Evolutionary conservation across 2,888 invertebrate genomes (phyloP).

Genomic region (Cetonia aurata): DNA sequence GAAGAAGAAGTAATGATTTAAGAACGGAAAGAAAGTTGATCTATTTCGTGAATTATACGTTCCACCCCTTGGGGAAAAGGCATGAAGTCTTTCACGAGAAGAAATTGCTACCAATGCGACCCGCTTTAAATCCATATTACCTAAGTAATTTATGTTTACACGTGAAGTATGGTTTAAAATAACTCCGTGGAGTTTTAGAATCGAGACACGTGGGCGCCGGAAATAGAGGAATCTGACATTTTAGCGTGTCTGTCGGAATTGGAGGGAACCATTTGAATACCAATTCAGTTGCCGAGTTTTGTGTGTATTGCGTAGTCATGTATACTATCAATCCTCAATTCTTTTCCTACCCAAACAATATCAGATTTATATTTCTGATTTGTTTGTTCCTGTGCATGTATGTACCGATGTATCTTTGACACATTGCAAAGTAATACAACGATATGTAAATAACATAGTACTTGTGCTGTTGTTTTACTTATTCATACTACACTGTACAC

Average conservation of each 20-base stretch:
- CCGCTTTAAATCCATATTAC: conserved; percentile 43
- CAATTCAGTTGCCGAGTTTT: conserved; percentile 46
- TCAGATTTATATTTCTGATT: conserved; percentile 43
- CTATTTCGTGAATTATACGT: conserved; percentile 38
- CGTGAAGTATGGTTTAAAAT: conserved; percentile 42
- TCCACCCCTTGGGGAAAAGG: conserved; percentile 18
- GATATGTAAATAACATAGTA: too few relatives aligned
- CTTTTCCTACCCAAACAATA: conserved; percentile 40
- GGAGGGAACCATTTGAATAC: conserved; percentile 53
- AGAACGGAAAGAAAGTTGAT: conserved; percentile 28
- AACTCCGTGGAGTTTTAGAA: conserved; percentile 49
- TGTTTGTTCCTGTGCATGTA: conserved; percentile 14
- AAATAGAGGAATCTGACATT: conserved; percentile 54
- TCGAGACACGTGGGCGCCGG: conserved; percentile 52
- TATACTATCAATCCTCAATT: conserved; percentile 46
- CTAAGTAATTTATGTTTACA: conserved; percentile 47
- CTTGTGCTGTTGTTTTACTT: too few relatives aligned
- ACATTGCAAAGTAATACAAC: too few relatives aligned
- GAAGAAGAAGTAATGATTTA: conserved; percentile 32
- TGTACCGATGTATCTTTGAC: too few relatives aligned
- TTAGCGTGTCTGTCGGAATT: conserved; percentile 52
- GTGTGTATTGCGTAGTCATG: conserved; percentile 46
- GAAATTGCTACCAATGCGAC: conserved; percentile 41
- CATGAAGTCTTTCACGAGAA: conserved; percentile 38
- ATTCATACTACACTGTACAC: too few relatives aligned